These are phyloP conservation scores for Branchinecta lynchi DNA, from an alignment of 1,140 invertebrate species.

Conservation along the genomic window DNA sequence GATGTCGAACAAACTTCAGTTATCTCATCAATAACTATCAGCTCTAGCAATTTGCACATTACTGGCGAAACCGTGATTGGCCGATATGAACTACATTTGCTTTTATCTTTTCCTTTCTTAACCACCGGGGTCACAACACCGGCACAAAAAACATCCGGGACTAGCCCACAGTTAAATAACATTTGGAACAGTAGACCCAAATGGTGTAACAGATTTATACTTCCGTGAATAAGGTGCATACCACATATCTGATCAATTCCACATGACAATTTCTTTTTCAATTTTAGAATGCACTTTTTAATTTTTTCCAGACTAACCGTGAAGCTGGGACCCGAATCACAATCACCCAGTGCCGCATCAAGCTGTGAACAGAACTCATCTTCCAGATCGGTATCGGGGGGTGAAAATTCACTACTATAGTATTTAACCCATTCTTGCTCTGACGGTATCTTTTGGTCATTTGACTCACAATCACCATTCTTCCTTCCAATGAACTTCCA, in stretches of 20 bases:
- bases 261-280: neutral
- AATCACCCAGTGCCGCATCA: neutral
- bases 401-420: too few relatives aligned
- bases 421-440: too few relatives aligned
- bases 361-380: neutral
- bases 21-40: neutral
- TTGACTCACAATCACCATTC: too few relatives aligned
- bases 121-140: neutral
- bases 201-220: neutral
- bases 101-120: constrained; percentile 6
- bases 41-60: neutral
- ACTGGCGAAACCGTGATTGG: neutral
- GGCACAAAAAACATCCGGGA: neutral
- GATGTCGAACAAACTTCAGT: neutral
- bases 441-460: neutral
- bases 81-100: constrained; percentile 3
- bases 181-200: neutral
- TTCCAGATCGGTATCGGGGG: neutral
- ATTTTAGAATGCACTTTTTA: neutral
- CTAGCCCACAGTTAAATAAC: neutral
- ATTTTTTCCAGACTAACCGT: constrained; percentile 4
- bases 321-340: neutral
- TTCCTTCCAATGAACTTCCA: too few relatives aligned
- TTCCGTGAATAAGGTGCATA: neutral
- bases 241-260: neutral